These are phyloP conservation scores for Callipepla californica DNA, from an alignment of 2,113 vertebrate species.

Conservation along the genomic window DNA sequence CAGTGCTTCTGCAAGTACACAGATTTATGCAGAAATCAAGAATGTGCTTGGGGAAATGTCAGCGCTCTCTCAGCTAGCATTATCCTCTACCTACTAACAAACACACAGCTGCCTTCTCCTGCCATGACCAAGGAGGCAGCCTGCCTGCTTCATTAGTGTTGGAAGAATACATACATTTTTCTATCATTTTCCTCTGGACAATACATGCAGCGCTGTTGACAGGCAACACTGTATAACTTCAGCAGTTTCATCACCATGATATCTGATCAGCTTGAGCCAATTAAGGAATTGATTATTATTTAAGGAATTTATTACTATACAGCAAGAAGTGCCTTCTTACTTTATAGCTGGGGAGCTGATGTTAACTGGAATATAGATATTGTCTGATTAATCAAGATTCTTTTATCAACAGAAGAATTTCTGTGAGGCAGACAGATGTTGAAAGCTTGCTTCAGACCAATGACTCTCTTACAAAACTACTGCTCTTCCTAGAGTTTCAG, in stretches of 20 bases:
- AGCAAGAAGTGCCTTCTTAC: background rate
- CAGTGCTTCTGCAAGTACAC: background rate
- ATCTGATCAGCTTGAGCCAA: background rate
- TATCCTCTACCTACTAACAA: background rate
- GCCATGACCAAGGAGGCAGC: accelerated
- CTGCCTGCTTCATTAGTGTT: background rate
- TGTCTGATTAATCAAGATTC: background rate
- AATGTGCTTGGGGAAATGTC: background rate
- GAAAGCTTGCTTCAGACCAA: background rate
- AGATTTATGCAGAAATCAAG: background rate
- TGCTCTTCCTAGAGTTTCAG: background rate
- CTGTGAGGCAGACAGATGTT: background rate
- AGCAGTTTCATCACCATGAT: background rate
- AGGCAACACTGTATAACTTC: constrained; percentile 15
- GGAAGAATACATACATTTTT: background rate
- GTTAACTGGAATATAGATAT: background rate
- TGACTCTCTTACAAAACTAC: background rate
- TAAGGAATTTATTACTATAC: background rate
- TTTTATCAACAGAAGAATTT: background rate
- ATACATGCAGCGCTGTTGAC: background rate
- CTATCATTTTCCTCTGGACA: background rate
- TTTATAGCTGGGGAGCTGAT: background rate
- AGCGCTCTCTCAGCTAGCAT: background rate
- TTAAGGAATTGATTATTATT: background rate
- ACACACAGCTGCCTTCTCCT: background rate